Conservation (phyloP, 2,888 invertebrate species). For the Drosophila pseudotakahashii region DNA sequence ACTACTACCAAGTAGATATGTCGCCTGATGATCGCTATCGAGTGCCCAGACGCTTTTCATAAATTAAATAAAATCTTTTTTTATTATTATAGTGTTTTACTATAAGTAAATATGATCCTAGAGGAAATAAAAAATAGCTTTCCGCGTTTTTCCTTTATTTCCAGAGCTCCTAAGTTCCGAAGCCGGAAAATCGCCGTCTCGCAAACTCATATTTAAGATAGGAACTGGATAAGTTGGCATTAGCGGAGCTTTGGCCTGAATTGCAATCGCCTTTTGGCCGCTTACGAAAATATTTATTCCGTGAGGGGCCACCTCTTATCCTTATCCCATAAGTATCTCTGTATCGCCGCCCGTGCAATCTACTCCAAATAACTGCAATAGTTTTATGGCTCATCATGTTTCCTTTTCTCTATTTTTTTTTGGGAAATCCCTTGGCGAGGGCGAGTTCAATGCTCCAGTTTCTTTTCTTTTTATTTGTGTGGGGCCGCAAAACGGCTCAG, state of each 20-base stretch:
- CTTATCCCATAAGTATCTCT: conserved; percentile 30
- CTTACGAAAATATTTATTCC: conserved; percentile 23
- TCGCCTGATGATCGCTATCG: conserved; percentile 25
- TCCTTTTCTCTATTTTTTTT: conserved; percentile 5
- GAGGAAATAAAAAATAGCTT: background rate
- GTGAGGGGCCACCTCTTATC: background rate
- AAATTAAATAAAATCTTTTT: background rate
- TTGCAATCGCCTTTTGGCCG: conserved; percentile 15
- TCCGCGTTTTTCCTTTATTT: background rate
- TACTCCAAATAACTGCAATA: conserved; percentile 55
- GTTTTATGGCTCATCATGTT: conserved; percentile 70
- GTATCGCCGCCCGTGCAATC: conserved; percentile 38
- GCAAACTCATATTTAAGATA: conserved; percentile 15
- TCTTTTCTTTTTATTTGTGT: background rate
- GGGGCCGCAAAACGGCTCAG: conserved; percentile 4
- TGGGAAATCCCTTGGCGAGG: conserved; percentile 24
- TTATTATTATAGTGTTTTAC: background rate
- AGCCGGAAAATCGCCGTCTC: background rate
- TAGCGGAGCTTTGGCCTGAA: conserved; percentile 16
- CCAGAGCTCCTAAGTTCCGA: background rate
- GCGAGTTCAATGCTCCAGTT: conserved; percentile 62
- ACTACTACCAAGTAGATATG: conserved; percentile 30
- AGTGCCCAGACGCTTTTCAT: background rate
- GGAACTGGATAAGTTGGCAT: conserved; percentile 33
- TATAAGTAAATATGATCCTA: background rate